A percentile compares a stretch with the other conserved stretches of the same genome.
These are phyloP conservation scores for Unio delphinus DNA, from an alignment of 2,888 invertebrate species.

Conservation along the genomic window DNA sequence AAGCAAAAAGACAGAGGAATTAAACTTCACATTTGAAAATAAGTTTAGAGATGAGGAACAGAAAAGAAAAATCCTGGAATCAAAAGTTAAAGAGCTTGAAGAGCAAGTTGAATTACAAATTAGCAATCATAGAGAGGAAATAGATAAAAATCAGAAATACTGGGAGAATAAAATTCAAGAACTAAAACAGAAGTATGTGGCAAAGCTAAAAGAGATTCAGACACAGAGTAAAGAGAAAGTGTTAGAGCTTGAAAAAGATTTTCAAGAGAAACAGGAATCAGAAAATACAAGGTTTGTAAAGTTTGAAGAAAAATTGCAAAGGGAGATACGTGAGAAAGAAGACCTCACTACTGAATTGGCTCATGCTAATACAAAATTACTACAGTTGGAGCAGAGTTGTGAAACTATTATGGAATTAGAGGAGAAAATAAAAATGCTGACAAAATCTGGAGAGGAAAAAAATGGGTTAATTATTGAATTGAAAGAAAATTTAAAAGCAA, in stretches of 20 bases:
- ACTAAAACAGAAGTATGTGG: slow-evolving; percentile 56
- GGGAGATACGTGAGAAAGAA: slow-evolving; percentile 46
- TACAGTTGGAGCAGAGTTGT: slow-evolving; percentile 53
- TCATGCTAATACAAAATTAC: slow-evolving; percentile 53
- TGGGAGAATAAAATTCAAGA: slow-evolving; percentile 52
- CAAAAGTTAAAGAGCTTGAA: slow-evolving; percentile 36
- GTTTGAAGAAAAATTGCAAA: slow-evolving; percentile 30
- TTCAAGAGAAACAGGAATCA: slow-evolving; percentile 29
- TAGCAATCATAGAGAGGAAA: slow-evolving; percentile 29
- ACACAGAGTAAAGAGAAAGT: slow-evolving; percentile 28
- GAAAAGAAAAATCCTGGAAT: slow-evolving; percentile 9
- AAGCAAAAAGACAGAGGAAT: slow-evolving; percentile 30
- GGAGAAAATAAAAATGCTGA: slow-evolving; percentile 26
- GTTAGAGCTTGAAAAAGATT: slow-evolving; percentile 21
- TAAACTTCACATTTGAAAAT: slow-evolving; percentile 39
- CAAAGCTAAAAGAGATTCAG: slow-evolving; percentile 59
- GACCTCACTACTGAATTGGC: slow-evolving; percentile 50
- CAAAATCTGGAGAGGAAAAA: slow-evolving; percentile 8
- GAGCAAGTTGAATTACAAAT: slow-evolving; percentile 21
- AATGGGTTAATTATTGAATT: slow-evolving; percentile 2
- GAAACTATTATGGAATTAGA: slow-evolving; percentile 53
- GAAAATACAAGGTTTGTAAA: slow-evolving; percentile 26
- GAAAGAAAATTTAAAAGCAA: slow-evolving; percentile 2
- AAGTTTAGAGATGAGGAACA: slow-evolving; percentile 49
- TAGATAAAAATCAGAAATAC: slow-evolving; percentile 36